Percentiles rank a stretch among this genome's conserved stretches.
These are phyloP conservation scores for Lordiphosa fenestrarum DNA, from an alignment of 2,888 invertebrate genomes.

Conservation along the genomic window DNA sequence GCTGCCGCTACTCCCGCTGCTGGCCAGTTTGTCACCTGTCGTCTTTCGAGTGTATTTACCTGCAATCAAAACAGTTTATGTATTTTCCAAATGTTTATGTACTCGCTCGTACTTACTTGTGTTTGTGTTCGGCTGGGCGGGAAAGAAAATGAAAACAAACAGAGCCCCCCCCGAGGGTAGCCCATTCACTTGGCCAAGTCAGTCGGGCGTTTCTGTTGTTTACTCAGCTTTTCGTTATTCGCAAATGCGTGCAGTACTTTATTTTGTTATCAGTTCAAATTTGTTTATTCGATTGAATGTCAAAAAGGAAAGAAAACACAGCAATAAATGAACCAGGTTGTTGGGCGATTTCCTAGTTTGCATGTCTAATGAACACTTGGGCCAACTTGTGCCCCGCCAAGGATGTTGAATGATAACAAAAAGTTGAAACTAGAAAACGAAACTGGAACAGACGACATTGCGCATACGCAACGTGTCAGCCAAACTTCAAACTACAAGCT, in stretches of 20 bases:
- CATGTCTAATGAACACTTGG: constrained; percentile 34
- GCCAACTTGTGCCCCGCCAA: background rate
- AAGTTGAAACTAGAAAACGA: constrained; percentile 11
- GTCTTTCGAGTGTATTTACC: constrained; percentile 48
- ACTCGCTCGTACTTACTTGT: background rate
- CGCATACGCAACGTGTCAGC: constrained; percentile 68
- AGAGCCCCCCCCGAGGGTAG: constrained; percentile 23
- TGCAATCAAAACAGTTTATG: constrained; percentile 66
- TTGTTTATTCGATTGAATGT: constrained; percentile 26
- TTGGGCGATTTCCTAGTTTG: constrained; percentile 18
- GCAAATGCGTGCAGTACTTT: constrained; percentile 34
- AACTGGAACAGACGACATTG: constrained; percentile 29
- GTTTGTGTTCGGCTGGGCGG: too few relatives aligned
- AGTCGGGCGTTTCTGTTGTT: constrained; percentile 30
- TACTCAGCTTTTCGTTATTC: constrained; percentile 44
- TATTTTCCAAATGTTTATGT: constrained; percentile 28
- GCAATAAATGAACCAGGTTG: too few relatives aligned
- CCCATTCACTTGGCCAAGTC: constrained; percentile 31
- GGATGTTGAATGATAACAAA: constrained; percentile 26
- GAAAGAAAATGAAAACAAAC: constrained; percentile 51
- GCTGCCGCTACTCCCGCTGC: constrained; percentile 1
- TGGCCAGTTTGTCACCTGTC: constrained; percentile 12
- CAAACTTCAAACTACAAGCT: constrained; percentile 29
- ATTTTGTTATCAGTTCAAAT: constrained; percentile 22
- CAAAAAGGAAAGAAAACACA: constrained; percentile 4